Conservation (phyloP, 2,888 invertebrate species). For the Acleris literana region DNA sequence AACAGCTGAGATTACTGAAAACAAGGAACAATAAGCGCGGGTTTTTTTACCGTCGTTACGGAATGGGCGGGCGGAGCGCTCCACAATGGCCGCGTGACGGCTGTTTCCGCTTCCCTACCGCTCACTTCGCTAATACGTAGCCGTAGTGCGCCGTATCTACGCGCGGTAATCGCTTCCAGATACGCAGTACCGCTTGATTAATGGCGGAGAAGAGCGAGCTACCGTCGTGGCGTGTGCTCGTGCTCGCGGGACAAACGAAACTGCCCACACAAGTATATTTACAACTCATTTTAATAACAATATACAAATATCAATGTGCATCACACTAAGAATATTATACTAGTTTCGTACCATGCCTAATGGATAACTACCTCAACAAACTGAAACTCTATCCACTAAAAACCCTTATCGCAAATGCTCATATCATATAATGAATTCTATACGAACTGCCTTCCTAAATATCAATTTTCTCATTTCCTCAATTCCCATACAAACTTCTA, state of each 20-base stretch:
- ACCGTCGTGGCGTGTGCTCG: neutral
- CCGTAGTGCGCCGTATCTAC: slow-evolving; percentile 12
- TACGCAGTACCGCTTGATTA: slow-evolving; percentile 24
- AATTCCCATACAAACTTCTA: no score
- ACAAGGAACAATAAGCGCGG: slow-evolving; percentile 43
- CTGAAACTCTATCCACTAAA: no score
- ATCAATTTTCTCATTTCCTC: no score
- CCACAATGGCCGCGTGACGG: slow-evolving; percentile 45
- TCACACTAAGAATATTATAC: no score
- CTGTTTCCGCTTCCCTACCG: slow-evolving; percentile 26
- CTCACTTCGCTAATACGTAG: slow-evolving; percentile 26
- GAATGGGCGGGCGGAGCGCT: slow-evolving; percentile 44
- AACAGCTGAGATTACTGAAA: slow-evolving; percentile 37
- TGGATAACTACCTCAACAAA: no score
- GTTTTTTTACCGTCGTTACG: slow-evolving; percentile 45
- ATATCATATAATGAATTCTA: no score
- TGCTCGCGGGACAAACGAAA: neutral
- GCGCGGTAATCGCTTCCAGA: slow-evolving; percentile 26
- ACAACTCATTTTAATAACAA: no score
- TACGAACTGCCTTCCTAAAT: no score
- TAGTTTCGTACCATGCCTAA: no score
- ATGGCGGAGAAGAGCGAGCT: slow-evolving; percentile 12
- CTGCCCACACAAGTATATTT: neutral
- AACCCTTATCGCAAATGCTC: no score
- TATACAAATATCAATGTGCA: no score